Conservation (phyloP, 2,113 vertebrate genomes). For the Nothobranchius kuhntae region DNA sequence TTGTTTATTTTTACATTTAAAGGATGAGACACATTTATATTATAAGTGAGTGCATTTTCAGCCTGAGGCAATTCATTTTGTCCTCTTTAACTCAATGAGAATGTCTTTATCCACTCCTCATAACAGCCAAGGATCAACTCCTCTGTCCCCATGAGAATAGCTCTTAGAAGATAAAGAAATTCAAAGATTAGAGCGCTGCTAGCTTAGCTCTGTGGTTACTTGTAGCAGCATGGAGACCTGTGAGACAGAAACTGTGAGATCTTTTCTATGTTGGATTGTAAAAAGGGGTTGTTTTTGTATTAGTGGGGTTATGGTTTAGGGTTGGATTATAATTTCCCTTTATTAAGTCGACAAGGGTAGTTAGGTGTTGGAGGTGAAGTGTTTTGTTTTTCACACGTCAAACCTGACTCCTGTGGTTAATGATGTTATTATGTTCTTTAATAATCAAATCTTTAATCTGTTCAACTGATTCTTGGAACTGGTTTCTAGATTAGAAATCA, state of each 20-base stretch:
- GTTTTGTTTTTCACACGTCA: neutral
- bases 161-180: neutral
- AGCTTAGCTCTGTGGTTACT: neutral
- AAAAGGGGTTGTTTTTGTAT: too few relatives aligned
- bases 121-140: neutral
- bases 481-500: too few relatives aligned
- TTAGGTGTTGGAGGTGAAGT: too few relatives aligned
- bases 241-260: neutral
- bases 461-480: too few relatives aligned
- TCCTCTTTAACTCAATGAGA: neutral
- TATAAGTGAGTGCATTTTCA: neutral
- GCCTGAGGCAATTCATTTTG: neutral
- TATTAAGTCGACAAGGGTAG: too few relatives aligned
- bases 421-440: too few relatives aligned
- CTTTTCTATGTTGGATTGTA: too few relatives aligned
- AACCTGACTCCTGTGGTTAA: too few relatives aligned
- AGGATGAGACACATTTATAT: neutral
- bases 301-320: too few relatives aligned
- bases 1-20: conserved; percentile 1
- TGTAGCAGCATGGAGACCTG: neutral
- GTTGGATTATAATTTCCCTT: too few relatives aligned
- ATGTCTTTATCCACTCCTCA: neutral
- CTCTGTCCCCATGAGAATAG: neutral
- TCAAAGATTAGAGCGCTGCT: neutral
- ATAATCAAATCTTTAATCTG: too few relatives aligned